A percentile compares a stretch with the other conserved stretches of the same genome.
Conservation (phyloP, 2,888 invertebrate genomes). For the Coelopa pilipes region DNA sequence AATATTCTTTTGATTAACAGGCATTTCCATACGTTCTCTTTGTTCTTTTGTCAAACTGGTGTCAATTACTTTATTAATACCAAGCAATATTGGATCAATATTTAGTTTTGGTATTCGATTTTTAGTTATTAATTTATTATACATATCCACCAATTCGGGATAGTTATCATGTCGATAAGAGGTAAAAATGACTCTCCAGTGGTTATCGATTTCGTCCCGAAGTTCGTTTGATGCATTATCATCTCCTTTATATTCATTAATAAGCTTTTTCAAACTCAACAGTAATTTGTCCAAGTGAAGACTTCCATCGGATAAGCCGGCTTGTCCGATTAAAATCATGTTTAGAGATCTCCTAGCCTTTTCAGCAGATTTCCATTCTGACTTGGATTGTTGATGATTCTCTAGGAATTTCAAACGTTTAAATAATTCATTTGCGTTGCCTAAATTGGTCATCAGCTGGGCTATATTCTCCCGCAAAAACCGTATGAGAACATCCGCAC, state of each 20-base stretch:
- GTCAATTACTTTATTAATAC: constrained; percentile 46
- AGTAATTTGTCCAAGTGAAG: constrained; percentile 68
- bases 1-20: neutral
- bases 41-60: constrained; percentile 46
- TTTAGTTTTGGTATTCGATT: constrained; percentile 55
- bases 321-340: constrained; percentile 72
- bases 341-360: constrained; percentile 69
- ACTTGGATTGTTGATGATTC: constrained; percentile 67
- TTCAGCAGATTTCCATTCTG: constrained; percentile 66
- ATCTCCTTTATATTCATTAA: constrained; percentile 50
- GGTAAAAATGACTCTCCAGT: constrained; percentile 70
- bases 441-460: constrained; percentile 63
- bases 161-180: constrained; percentile 63
- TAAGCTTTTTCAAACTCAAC: constrained; percentile 54
- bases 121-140: constrained; percentile 51
- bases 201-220: constrained; percentile 69
- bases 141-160: constrained; percentile 54
- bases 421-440: constrained; percentile 69
- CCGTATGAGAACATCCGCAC: constrained; percentile 58
- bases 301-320: constrained; percentile 70
- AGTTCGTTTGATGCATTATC: constrained; percentile 65
- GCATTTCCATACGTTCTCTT: constrained; percentile 45
- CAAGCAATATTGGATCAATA: constrained; percentile 57
- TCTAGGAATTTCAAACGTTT: constrained; percentile 68
- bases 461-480: constrained; percentile 60